Conservation (phyloP, 1,140 invertebrate species). For the Elysia chlorotica region DNA sequence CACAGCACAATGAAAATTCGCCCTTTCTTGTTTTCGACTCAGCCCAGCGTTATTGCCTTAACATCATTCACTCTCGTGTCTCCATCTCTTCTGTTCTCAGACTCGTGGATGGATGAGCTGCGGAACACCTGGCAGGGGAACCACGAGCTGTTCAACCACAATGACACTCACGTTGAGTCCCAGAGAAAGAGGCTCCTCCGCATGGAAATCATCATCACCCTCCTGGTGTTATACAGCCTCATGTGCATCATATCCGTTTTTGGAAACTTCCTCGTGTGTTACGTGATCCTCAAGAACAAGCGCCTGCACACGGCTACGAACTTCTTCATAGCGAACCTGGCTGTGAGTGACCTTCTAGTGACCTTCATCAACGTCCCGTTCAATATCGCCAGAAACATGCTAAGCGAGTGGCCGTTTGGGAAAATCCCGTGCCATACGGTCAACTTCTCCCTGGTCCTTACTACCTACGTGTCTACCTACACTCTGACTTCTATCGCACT, state of each 20-base stretch:
- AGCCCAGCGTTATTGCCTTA: background rate
- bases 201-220: conserved; percentile 23
- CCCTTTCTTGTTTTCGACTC: background rate
- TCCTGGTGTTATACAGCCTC: conserved; percentile 56
- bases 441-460: conserved; percentile 65
- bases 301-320: conserved; percentile 98
- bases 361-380: conserved; percentile 86
- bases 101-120: too few relatives aligned
- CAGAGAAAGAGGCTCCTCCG: conserved; percentile 13
- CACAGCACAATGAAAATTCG: too few relatives aligned
- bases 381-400: conserved; percentile 56
- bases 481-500: conserved; percentile 67
- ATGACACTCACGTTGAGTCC: conserved; percentile 12
- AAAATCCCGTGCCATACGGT: conserved; percentile 63
- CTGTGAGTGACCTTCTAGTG: conserved; percentile 90
- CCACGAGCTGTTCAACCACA: background rate
- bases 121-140: too few relatives aligned
- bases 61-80: background rate
- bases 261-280: conserved; percentile 85
- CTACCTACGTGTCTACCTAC: conserved; percentile 66
- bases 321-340: conserved; percentile 94
- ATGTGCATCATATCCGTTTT: conserved; percentile 59
- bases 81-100: too few relatives aligned
- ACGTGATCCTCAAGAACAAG: conserved; percentile 86
- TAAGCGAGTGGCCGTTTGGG: conserved; percentile 64